Evolutionary conservation across 2,113 vertebrate genomes (phyloP).

Genomic region (Chitala chitala): DNA sequence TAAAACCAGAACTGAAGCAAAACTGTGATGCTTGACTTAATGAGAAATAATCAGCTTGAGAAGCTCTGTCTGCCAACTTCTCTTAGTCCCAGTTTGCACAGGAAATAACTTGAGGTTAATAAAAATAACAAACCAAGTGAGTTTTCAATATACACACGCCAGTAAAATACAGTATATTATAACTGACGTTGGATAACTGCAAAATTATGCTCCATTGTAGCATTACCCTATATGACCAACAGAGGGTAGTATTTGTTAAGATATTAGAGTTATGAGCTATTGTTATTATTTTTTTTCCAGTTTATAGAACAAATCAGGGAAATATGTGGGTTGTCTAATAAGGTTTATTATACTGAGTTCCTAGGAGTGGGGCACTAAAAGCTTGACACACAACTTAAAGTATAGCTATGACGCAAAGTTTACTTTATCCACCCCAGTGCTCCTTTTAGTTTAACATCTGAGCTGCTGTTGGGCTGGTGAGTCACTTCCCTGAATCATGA

Average conservation of each 20-base stretch:
- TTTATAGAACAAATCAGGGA: not conserved
- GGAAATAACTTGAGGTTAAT: not conserved
- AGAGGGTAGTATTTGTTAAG: conserved; percentile 49
- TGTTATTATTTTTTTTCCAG: not conserved
- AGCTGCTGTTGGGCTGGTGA: conserved; percentile 32
- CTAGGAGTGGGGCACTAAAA: not conserved
- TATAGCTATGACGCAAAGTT: not conserved
- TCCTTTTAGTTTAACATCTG: conserved; percentile 37
- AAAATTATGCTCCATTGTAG: not conserved
- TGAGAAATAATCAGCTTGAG: not conserved
- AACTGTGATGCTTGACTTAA: not conserved
- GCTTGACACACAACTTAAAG: not conserved
- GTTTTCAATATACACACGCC: not conserved
- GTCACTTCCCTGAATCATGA: conserved; percentile 26
- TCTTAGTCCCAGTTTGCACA: not conserved
- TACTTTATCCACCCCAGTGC: not conserved
- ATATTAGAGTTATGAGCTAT: conserved; percentile 7
- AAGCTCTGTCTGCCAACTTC: not conserved
- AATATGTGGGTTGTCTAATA: not conserved
- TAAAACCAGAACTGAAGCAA: not conserved
- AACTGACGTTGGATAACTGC: too few species aligned
- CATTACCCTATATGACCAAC: conserved; percentile 29
- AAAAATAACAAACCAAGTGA: not conserved
- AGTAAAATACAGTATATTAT: too few species aligned
- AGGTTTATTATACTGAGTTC: not conserved